Evolutionary conservation across 2,113 vertebrate genomes (phyloP).

Genomic region (Uria aalge): DNA sequence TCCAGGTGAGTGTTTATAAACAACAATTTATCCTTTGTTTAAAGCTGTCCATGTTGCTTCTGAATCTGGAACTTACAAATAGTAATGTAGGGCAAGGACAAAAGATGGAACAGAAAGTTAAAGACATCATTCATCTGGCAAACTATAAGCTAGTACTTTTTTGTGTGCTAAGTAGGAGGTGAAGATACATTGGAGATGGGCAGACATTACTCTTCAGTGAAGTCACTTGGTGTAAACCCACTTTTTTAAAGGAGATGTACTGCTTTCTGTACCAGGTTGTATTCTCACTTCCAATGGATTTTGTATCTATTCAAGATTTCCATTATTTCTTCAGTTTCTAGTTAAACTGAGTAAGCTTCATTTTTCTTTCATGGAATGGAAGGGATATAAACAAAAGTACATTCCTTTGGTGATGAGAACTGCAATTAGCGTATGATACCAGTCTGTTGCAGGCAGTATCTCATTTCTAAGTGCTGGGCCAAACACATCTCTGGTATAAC

Average conservation of each 20-base stretch:
- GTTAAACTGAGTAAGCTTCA: not conserved
- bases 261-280: not conserved
- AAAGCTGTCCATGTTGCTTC: not conserved
- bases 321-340: not conserved
- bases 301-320: not conserved
- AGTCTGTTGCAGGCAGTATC: not conserved
- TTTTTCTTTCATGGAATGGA: not conserved
- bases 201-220: not conserved
- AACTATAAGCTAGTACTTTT: not conserved
- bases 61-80: not conserved
- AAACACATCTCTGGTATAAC: not conserved
- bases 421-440: too few relatives aligned
- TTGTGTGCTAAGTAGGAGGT: not conserved
- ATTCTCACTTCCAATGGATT: not conserved
- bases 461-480: not conserved
- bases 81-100: not conserved
- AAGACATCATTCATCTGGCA: not conserved
- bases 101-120: not conserved
- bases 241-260: not conserved
- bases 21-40: not conserved
- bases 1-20: not conserved
- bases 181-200: not conserved
- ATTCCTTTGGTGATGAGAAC: not conserved
- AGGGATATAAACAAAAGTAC: not conserved
- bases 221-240: not conserved